Evolutionary conservation across 2,797 vertebrate species (phyloP).

Genomic region (Anniella stebbinsi): DNA sequence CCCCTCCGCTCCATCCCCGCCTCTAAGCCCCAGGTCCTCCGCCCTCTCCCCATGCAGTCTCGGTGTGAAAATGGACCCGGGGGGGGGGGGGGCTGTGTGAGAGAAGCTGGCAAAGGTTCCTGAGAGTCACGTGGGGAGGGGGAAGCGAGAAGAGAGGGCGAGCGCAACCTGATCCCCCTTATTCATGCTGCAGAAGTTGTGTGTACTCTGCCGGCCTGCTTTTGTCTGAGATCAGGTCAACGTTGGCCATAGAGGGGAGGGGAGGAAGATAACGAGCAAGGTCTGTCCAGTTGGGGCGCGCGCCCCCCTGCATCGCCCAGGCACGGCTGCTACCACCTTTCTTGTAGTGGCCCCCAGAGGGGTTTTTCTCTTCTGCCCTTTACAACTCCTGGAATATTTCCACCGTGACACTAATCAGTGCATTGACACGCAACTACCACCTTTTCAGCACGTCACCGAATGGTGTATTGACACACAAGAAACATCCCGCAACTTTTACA

Average conservation of each 20-base stretch:
- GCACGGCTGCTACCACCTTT: too few relatives aligned
- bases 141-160: neutral
- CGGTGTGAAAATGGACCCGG: slow-evolving; percentile 66
- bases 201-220: slow-evolving; percentile 17
- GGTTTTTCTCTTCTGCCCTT: too few relatives aligned
- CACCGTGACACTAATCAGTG: too few relatives aligned
- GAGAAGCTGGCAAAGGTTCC: slow-evolving; percentile 69
- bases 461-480: too few relatives aligned
- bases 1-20: rapidly evolving
- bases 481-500: too few relatives aligned
- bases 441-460: too few relatives aligned
- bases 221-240: slow-evolving; percentile 58
- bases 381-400: too few relatives aligned
- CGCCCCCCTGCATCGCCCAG: neutral
- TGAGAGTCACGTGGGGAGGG: slow-evolving; percentile 72
- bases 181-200: slow-evolving; percentile 58
- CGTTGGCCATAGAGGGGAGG: neutral
- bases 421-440: too few relatives aligned
- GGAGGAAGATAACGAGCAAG: neutral
- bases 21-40: too few relatives aligned
- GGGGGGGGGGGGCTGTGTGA: neutral
- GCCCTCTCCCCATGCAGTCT: neutral
- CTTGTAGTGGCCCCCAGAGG: too few relatives aligned
- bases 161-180: slow-evolving; percentile 47
- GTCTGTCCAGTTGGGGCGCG: neutral